Base-by-base conservation (phyloP, 1,140 invertebrate species). In the Bombus pyrosoma region DNA sequence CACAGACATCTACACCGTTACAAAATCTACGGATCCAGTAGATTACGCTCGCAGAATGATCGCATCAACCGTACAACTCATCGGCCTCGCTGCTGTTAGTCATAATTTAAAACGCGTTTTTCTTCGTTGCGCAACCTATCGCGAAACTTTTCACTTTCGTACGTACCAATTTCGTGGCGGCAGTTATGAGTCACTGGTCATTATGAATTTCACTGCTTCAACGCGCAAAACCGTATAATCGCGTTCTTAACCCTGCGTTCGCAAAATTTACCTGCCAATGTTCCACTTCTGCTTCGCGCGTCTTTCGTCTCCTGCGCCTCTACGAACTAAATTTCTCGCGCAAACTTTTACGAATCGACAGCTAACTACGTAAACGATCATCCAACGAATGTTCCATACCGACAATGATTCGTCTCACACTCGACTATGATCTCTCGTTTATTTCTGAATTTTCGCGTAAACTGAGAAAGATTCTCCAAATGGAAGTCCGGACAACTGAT, bases 11-110 rank as follows among this genome's bases (percentile, higher is more conserved):
- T 18, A 12, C 39, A 57, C 47, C 68, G 79, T 72, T 72, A 72
- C 68, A 59, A 72, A 81, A 81, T 81, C 79, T 57, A 71, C 32
- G 37, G 10, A 69, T 80, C 78, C 79, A 39, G 43, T 69, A 57
- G 32, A 69, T 80, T 53, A 72, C 68, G 68, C 47, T 32, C 47
- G 47, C 32, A 57, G 39, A 28, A 39, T 22, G 43, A 59, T 59
- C 43, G 34, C 78, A 57, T 57, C 68, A 39, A 37, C 62, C 32
- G 12, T 62, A 62, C 59, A 62, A 62, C 22, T 62, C 25, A 62
- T 62, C 25, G 59, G 25, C 22, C 25, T 62, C 64, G n/a, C 77
- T 15, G 22, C 28, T 66, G 39, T 79, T 68, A 72, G 32, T 71
- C 68, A 72, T 57, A 41, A 41, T 81, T 53, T 81, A 22, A 59